Conservation (phyloP, 2,797 vertebrate genomes). For the Myioborus miniatus region DNA sequence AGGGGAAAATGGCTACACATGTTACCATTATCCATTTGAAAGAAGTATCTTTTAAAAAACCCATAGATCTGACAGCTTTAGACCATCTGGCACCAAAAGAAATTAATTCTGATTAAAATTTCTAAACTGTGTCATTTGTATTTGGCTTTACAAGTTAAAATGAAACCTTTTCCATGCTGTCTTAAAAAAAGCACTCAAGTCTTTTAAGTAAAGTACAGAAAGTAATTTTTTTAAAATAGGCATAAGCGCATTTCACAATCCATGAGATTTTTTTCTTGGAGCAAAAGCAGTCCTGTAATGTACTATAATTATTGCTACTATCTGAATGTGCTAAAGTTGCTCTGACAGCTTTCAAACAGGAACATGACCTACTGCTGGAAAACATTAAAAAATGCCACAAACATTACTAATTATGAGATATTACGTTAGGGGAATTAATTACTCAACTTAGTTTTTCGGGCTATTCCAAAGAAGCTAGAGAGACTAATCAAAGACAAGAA, state of each 20-base stretch:
- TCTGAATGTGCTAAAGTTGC: background rate
- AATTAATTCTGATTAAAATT: background rate
- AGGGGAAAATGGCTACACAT: background rate
- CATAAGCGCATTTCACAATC: background rate
- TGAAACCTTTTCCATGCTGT: background rate
- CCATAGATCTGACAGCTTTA: background rate
- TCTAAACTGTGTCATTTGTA: background rate
- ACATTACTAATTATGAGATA: background rate
- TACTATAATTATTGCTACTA: background rate
- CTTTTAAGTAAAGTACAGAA: background rate
- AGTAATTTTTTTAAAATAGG: background rate
- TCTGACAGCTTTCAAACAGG: background rate
- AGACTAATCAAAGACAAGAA: background rate
- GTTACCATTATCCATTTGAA: background rate
- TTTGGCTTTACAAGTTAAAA: background rate
- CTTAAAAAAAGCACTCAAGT: background rate
- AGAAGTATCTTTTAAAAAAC: rapidly evolving
- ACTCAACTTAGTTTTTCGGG: background rate
- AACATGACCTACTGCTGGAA: background rate
- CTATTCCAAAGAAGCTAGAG: background rate
- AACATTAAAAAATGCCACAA: background rate
- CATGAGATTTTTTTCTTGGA: background rate
- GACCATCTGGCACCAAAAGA: background rate
- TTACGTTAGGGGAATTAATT: background rate
- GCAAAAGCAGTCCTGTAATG: background rate